Conservation (phyloP, 2,888 invertebrate genomes). For the Halocaridina rubra region DNA sequence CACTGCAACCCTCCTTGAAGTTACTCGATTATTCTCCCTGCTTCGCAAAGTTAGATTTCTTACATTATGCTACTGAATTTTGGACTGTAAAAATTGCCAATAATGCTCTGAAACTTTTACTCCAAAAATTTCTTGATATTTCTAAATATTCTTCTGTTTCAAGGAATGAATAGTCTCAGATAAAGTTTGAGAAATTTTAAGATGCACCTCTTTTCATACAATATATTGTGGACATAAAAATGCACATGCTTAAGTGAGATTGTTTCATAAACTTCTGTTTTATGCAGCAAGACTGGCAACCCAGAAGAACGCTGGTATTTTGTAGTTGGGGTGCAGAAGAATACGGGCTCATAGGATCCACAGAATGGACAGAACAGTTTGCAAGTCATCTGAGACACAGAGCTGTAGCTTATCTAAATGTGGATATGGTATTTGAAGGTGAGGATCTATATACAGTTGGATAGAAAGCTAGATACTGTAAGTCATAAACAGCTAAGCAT, state of each 20-base stretch:
- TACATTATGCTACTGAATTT: no score
- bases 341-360: slow-evolving; percentile 67
- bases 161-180: no score
- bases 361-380: slow-evolving; percentile 65
- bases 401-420: slow-evolving; percentile 65
- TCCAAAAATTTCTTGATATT: no score
- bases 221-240: no score
- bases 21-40: slow-evolving; percentile 68
- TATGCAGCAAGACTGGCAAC: slow-evolving; percentile 69
- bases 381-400: slow-evolving; percentile 64
- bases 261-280: background rate
- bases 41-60: slow-evolving; percentile 65
- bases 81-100: no score
- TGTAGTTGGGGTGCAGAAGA: slow-evolving; percentile 72
- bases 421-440: slow-evolving; percentile 65
- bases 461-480: no score
- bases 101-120: no score
- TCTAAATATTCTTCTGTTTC: no score
- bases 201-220: no score
- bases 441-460: no score
- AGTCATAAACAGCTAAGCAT: no score
- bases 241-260: background rate
- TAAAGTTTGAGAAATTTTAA: no score
- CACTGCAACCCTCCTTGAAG: slow-evolving; percentile 71
- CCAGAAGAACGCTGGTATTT: slow-evolving; percentile 70